These are phyloP conservation scores for Tenthredo mesomela DNA, from an alignment of 2,888 invertebrate genomes.

Conservation along the genomic window DNA sequence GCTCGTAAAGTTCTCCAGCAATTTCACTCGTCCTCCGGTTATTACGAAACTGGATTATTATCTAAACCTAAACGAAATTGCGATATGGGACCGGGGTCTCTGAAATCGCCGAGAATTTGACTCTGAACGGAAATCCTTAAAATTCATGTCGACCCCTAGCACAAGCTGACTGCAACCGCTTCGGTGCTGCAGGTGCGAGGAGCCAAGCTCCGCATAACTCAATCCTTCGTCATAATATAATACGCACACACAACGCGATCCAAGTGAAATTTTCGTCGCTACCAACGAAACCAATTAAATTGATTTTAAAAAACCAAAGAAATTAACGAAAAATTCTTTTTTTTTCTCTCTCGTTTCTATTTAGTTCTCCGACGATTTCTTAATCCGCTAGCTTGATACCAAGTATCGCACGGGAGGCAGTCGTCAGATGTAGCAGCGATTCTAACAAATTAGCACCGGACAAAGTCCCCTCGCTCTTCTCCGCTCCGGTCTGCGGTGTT, in stretches of 20 bases:
- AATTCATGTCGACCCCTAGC: constrained; percentile 38
- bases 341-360: too few relatives aligned
- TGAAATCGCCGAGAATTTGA: not conserved
- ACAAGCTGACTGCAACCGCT: constrained; percentile 17
- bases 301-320: not conserved
- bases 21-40: constrained; percentile 36
- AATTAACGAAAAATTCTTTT: not conserved
- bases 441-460: constrained; percentile 73
- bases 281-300: not conserved
- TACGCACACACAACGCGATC: not conserved
- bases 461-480: constrained; percentile 17
- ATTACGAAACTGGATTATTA: constrained; percentile 33
- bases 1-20: constrained; percentile 17
- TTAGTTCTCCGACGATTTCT: too few relatives aligned
- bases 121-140: constrained; percentile 32
- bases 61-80: constrained; percentile 8
- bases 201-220: constrained; percentile 33
- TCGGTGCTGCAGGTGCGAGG: constrained; percentile 34
- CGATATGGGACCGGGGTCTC: not conserved
- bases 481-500: constrained; percentile 25
- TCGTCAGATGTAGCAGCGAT: constrained; percentile 64
- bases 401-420: constrained; percentile 39
- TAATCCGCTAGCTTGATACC: not conserved
- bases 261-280: not conserved
- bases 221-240: constrained; percentile 9